A percentile compares a stretch with the other conserved stretches of the same genome.
Conservation (phyloP, 2,113 vertebrate genomes). For the Connochaetes taurinus region DNA sequence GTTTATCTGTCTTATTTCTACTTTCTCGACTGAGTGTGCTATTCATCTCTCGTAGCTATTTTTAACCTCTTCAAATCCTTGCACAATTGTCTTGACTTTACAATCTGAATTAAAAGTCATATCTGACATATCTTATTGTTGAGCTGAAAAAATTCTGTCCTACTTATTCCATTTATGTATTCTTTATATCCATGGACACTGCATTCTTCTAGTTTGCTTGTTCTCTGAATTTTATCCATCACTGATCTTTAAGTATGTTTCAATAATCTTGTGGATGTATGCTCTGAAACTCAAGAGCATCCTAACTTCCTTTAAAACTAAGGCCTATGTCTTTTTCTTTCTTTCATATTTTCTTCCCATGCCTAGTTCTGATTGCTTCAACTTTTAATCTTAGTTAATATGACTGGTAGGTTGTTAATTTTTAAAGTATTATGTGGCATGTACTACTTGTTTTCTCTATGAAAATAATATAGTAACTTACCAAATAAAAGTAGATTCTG, state of each 20-base stretch:
- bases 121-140: not conserved
- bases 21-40: not conserved
- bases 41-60: not conserved
- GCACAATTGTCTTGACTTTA: not conserved
- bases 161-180: not conserved
- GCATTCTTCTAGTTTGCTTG: not conserved
- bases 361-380: not conserved
- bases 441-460: not conserved
- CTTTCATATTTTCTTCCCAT: not conserved
- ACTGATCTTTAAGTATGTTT: not conserved
- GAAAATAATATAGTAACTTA: not conserved
- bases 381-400: not conserved
- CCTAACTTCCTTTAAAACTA: not conserved
- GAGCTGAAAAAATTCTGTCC: not conserved
- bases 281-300: not conserved
- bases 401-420: not conserved
- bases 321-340: not conserved
- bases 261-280: not conserved
- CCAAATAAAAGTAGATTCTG: not conserved
- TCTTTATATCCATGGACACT: not conserved
- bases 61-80: not conserved
- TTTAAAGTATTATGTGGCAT: not conserved
- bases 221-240: not conserved
- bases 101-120: not conserved
- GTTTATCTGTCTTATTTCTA: not conserved